Conservation (phyloP, 37 sponge, comb jelly and placozoan species). For the Aphrocallistes beatrix region DNA sequence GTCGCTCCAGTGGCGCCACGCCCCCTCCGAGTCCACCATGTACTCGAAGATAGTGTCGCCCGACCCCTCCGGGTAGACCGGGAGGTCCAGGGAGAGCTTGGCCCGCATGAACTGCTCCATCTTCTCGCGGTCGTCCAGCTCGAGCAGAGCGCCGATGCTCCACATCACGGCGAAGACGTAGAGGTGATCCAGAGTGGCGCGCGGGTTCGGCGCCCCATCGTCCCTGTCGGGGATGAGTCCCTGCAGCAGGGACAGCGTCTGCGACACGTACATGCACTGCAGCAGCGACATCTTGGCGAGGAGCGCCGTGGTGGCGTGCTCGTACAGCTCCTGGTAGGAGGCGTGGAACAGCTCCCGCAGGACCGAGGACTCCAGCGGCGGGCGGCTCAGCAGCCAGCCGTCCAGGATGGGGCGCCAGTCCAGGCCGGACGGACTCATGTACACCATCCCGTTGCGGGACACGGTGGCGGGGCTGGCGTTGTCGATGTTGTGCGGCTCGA, state of each 20-base stretch:
- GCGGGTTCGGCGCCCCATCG: conserved; percentile 44
- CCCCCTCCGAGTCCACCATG: conserved; percentile 56
- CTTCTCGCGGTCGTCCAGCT: conserved; percentile 81
- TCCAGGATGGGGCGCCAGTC: conserved; percentile 81
- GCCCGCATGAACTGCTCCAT: conserved; percentile 81
- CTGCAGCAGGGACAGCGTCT: conserved; percentile 65
- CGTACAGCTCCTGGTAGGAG: conserved; percentile 59
- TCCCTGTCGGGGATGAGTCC: conserved; percentile 79
- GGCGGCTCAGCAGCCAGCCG: conserved; percentile 65
- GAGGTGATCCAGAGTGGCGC: conserved; percentile 57
- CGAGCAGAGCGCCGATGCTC: conserved; percentile 87
- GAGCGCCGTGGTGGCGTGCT: conserved; percentile 35
- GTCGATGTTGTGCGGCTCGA: conserved; percentile 98
- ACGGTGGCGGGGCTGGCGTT: conserved; percentile 99
- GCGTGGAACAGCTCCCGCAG: conserved; percentile 57
- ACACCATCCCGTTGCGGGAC: conserved; percentile 98
- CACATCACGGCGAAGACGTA: conserved; percentile 95
- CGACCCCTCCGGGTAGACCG: conserved; percentile 30
- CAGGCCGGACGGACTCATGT: conserved; percentile 97
- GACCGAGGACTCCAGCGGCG: conserved; percentile 51
- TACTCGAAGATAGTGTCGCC: conserved; percentile 98
- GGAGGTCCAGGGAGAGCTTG: conserved; percentile 50
- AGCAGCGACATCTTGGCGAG: conserved; percentile 84
- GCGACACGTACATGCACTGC: conserved; percentile 78
- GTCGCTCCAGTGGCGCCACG: conserved; percentile 80